Evolutionary conservation across 2,113 vertebrate species (phyloP).

Genomic region (Ovibos moschatus): DNA sequence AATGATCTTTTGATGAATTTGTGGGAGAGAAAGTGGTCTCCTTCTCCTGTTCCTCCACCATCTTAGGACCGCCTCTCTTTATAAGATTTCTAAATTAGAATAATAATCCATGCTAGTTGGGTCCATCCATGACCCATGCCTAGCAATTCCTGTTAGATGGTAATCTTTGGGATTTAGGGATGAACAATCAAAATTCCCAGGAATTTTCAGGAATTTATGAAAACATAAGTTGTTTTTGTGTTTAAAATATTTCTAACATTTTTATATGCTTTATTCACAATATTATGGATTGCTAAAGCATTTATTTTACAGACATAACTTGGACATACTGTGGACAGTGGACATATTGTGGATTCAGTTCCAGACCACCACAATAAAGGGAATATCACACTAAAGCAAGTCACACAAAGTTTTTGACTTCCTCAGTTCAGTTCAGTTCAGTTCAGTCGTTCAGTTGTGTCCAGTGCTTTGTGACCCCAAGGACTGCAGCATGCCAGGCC

Average conservation of each 20-base stretch:
- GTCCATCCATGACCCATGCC: neutral
- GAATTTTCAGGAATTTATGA: neutral
- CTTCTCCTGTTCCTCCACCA: neutral
- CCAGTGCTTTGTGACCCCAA: neutral
- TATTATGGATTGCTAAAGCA: neutral
- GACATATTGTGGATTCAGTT: neutral
- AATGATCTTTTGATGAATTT: neutral
- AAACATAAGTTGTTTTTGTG: neutral
- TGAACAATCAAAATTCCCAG: neutral
- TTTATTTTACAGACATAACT: neutral
- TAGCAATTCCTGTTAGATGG: neutral
- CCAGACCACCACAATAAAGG: neutral
- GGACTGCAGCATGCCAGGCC: neutral
- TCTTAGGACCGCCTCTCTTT: neutral
- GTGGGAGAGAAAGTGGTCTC: neutral
- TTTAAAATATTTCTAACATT: neutral
- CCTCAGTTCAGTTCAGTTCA: neutral
- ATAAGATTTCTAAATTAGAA: neutral
- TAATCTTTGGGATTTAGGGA: neutral
- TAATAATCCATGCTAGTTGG: neutral
- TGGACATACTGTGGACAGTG: neutral
- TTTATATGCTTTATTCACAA: neutral
- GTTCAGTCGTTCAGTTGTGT: rapidly evolving
- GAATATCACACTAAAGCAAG: neutral
- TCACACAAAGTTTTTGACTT: neutral